Evolutionary conservation across 1,140 invertebrate genomes (phyloP).

Genomic region (Wasmannia auropunctata): DNA sequence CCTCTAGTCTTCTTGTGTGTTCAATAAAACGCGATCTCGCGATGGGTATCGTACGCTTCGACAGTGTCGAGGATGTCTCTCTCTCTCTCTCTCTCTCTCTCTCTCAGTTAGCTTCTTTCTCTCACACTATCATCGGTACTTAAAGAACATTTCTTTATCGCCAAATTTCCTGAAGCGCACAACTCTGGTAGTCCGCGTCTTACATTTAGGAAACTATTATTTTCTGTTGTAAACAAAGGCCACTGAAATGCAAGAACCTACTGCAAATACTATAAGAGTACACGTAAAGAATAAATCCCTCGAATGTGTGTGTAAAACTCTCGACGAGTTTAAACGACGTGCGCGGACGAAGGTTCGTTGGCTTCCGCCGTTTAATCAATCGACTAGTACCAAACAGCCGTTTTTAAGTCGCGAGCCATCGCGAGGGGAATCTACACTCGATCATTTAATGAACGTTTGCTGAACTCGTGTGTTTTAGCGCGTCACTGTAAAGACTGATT

Average conservation of each 20-base stretch:
- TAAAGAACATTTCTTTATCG: neutral
- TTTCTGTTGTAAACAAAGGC: slow-evolving; percentile 76
- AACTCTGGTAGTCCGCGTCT: slow-evolving; percentile 23
- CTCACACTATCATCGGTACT: neutral
- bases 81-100: neutral
- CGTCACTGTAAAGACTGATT: slow-evolving; percentile 41
- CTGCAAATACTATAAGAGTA: slow-evolving; percentile 56
- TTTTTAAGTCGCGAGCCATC: slow-evolving; percentile 37
- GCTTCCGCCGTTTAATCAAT: neutral
- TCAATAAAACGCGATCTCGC: slow-evolving; percentile 19
- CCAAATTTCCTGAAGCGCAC: slow-evolving; percentile 28
- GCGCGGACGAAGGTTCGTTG: neutral
- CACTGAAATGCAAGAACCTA: slow-evolving; percentile 77
- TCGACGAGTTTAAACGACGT: slow-evolving; percentile 36
- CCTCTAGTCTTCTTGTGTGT: slow-evolving; percentile 4
- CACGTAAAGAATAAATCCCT: slow-evolving; percentile 38
- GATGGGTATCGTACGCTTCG: slow-evolving; percentile 37
- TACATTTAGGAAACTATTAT: slow-evolving; percentile 64
- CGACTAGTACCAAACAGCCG: neutral
- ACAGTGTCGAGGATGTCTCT: neutral
- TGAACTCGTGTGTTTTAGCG: slow-evolving; percentile 34
- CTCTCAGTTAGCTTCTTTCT: neutral
- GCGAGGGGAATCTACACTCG: slow-evolving; percentile 6
- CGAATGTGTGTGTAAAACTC: too few species aligned
- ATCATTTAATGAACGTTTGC: slow-evolving; percentile 18